Percentiles rank a stretch among this genome's conserved stretches.
Conservation (phyloP, 2,797 vertebrate species). For the Parauchenoglanis punctatus region DNA sequence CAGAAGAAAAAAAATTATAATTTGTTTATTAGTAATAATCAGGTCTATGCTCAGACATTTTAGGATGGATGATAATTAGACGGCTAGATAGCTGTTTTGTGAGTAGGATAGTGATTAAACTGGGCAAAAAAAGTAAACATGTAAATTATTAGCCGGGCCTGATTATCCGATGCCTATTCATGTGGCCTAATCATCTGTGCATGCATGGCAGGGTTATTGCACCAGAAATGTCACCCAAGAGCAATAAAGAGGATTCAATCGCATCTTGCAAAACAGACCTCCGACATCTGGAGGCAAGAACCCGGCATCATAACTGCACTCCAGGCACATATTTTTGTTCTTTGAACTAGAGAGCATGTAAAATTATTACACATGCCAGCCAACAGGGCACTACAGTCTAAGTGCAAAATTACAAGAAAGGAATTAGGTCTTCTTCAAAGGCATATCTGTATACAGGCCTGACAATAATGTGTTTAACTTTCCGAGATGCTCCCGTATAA, state of each 20-base stretch:
- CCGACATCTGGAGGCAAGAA: background rate
- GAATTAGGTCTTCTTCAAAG: background rate
- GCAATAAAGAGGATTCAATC: constrained; percentile 13
- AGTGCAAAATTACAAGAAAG: background rate
- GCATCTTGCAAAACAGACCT: constrained; percentile 16
- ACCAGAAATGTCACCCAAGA: background rate
- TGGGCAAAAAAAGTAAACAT: background rate
- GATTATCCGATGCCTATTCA: background rate
- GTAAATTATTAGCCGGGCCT: background rate
- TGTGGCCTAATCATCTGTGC: background rate
- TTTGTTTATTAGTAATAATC: background rate
- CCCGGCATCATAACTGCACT: background rate
- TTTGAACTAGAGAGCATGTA: background rate
- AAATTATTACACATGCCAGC: constrained; percentile 2
- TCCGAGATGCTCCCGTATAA: background rate
- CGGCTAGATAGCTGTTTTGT: background rate
- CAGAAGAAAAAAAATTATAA: background rate
- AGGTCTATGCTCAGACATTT: background rate
- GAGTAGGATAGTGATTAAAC: background rate
- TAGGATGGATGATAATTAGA: background rate
- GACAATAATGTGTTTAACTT: background rate
- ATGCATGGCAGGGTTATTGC: background rate
- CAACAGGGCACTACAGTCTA: background rate
- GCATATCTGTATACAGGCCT: background rate
- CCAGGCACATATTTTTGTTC: background rate